A percentile compares a stretch with the other conserved stretches of the same genome.
These are phyloP conservation scores for Trachymyrmex cornetzi DNA, from an alignment of 1,140 invertebrate genomes.

Conservation along the genomic window DNA sequence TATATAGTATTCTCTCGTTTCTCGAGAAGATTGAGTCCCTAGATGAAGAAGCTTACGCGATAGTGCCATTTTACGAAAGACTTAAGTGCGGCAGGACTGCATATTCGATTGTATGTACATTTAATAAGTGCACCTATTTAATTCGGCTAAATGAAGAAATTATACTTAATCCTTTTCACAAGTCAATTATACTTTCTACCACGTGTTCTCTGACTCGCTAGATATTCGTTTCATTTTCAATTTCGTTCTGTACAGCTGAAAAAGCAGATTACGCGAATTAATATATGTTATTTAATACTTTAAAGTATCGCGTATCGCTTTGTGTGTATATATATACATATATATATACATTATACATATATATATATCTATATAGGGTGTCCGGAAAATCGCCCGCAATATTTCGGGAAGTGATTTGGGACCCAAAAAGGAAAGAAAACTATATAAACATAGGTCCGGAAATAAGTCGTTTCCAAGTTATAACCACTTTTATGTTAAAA, in stretches of 20 bases:
- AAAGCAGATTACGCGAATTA: constrained; percentile 25
- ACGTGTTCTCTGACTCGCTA: background rate
- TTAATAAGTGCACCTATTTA: constrained; percentile 62
- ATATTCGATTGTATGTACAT: constrained; percentile 12
- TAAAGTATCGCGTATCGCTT: constrained; percentile 3
- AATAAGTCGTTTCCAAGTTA: too few relatives aligned
- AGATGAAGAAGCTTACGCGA: constrained; percentile 65
- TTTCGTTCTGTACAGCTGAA: constrained; percentile 13
- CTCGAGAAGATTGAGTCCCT: constrained; percentile 66
- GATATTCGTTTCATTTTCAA: background rate
- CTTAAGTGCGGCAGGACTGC: background rate
- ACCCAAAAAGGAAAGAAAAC: too few relatives aligned
- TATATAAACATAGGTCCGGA: too few relatives aligned
- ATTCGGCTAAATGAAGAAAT: constrained; percentile 44
- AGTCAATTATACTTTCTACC: constrained; percentile 27
- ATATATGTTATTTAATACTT: constrained; percentile 21
- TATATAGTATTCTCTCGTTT: constrained; percentile 43
- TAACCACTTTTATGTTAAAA: too few relatives aligned
- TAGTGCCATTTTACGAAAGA: constrained; percentile 39
- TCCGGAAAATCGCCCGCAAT: too few relatives aligned
- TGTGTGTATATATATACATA: constrained; percentile 6
- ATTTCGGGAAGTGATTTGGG: too few relatives aligned
- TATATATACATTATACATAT: constrained; percentile 6
- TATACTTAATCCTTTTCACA: constrained; percentile 19
- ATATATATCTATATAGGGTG: too few relatives aligned